Evolutionary conservation across 1,140 invertebrate genomes (phyloP), one percentile per base, ranked within the genome.

Genomic region (Leptinotarsa texana): DNA sequence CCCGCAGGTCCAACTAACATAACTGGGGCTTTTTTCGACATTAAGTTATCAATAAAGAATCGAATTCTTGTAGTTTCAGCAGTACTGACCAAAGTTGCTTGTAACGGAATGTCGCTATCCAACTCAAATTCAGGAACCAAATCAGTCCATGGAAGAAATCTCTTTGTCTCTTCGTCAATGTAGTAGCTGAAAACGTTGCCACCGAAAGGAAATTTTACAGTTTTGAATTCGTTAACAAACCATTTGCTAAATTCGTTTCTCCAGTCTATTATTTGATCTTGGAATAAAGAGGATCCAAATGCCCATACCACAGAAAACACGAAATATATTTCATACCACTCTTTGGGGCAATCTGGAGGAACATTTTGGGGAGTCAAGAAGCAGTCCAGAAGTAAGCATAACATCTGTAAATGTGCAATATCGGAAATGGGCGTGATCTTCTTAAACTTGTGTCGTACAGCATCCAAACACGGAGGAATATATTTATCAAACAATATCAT

Each of bases 321-420:
- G 87, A 98, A 99, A 83, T 98, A 97, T 5, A 93, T 90, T 86
- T 99, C 97, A 80, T 96, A 96, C 92, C 92, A 94, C 84, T 98
- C 96, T 82, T 96, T 97, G 0, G 95, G 93, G 82, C 93, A 95
- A 77, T 98, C 96, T 2, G 87, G 86, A 0, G 96, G 94, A 3
- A 95, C 89, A 83, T 95, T 93, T 72, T 92, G 89, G 47, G 92
- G 92, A 15, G 91, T 94, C 4, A 98, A 84, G 48, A 98, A 90
- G 80, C 92, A 95, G 81, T 98, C 96, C 3, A 99, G 88, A 65
- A 99, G 86, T 82, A 93, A 92, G 81, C 96, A 98, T 13, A 97
- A 89, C 89, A 96, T 95, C 85, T 97, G 91, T 65, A 98, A 90
- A 82, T 98, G 95, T 73, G 94, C 92, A 78, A 98, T 93, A 82